These are phyloP conservation scores for Amblyteles armatorius DNA, from an alignment of 2,888 invertebrate species.

Conservation along the genomic window DNA sequence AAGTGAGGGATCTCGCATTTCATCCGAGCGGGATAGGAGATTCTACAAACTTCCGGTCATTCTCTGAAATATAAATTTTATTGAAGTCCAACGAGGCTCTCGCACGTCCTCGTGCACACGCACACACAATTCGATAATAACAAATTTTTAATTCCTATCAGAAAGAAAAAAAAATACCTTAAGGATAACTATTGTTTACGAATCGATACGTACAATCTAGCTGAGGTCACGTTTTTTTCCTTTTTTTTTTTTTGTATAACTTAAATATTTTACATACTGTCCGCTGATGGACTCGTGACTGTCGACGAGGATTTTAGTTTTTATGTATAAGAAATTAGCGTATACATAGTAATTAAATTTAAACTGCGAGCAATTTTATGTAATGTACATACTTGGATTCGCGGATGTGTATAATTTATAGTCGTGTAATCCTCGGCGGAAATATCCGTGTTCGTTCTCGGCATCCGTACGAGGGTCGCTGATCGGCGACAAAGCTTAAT, in stretches of 20 bases:
- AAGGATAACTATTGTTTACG: conserved; percentile 34
- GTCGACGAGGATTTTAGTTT: background rate
- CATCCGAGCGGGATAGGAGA: conserved; percentile 13
- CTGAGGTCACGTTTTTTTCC: conserved; percentile 26
- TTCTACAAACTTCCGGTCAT: conserved; percentile 45
- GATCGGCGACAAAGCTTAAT: conserved; percentile 12
- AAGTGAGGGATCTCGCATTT: conserved; percentile 29
- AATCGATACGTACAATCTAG: conserved; percentile 32
- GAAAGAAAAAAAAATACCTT: conserved; percentile 12
- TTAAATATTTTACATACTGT: conserved; percentile 42
- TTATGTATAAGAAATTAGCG: conserved; percentile 16
- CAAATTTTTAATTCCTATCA: background rate
- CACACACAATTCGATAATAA: conserved; percentile 38
- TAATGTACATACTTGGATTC: conserved; percentile 44
- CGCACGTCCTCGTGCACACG: conserved; percentile 31
- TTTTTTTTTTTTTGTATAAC: conserved; percentile 21
- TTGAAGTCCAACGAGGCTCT: conserved; percentile 59
- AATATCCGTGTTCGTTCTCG: background rate
- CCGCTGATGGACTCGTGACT: conserved; percentile 16
- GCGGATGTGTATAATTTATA: conserved; percentile 14
- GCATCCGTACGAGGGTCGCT: background rate
- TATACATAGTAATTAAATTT: conserved; percentile 21
- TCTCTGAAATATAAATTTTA: conserved; percentile 68
- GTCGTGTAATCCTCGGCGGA: conserved; percentile 2
- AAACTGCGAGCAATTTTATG: conserved; percentile 24